phyloP scores from a whole-genome alignment of 2,797 vertebrate genomes.

The Rhyacichthys aspro region DNA sequence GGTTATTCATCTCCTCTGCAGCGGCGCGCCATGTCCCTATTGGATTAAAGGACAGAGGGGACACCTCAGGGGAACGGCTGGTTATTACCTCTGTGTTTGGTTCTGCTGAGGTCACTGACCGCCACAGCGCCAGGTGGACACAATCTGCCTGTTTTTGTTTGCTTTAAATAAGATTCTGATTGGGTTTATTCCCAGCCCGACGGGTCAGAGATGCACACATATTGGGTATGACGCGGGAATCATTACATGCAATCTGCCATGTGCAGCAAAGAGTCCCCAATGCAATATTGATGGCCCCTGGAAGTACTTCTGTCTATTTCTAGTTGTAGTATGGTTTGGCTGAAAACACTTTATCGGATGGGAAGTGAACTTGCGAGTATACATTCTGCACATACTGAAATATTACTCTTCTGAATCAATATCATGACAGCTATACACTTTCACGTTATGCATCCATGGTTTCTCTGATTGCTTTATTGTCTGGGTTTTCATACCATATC shows the following conservation, averaged over 20 bases:
- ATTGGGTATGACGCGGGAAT: constrained; percentile 10
- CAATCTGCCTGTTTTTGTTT: constrained; percentile 57
- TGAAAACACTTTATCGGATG: background rate
- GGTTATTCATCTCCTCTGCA: constrained; percentile 62
- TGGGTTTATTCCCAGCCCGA: constrained; percentile 40
- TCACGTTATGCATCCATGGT: no score
- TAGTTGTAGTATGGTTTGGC: background rate
- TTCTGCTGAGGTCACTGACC: constrained; percentile 47
- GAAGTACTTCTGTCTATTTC: background rate
- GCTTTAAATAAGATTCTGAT: constrained; percentile 55
- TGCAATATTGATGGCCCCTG: constrained; percentile 26
- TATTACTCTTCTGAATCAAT: no score
- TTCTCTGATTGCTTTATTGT: no score
- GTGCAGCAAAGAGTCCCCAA: constrained; percentile 22
- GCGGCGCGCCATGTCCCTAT: constrained; percentile 36
- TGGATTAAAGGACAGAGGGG: constrained; percentile 49
- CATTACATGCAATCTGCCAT: constrained; percentile 29
- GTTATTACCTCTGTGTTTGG: constrained; percentile 66
- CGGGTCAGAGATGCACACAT: background rate
- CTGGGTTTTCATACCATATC: no score
- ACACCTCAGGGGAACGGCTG: constrained; percentile 50
- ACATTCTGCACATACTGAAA: no score
- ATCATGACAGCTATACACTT: no score
- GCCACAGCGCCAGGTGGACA: constrained; percentile 45
- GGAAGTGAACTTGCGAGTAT: no score